Base-by-base conservation (phyloP, 2,113 vertebrate genomes). In the Ciconia stormi region DNA sequence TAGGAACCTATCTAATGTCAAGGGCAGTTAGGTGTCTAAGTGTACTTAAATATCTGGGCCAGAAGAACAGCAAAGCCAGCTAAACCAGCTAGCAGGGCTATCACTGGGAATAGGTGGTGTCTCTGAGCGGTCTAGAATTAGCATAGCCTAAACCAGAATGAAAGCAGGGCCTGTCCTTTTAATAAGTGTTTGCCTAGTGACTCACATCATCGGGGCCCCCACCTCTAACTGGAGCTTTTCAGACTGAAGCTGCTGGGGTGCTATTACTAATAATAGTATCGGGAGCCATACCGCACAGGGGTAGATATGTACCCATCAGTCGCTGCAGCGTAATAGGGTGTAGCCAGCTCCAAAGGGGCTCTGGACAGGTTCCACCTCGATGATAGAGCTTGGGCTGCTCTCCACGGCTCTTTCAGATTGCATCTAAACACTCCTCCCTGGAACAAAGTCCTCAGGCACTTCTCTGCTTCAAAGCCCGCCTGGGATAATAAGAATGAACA, bases 371-470 rank as follows among this genome's bases (percentile, higher is more conserved):
- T 95, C 93, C 95, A 96, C 94, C 83, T 81, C 26, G 9, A 94
- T 94, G 96, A 96, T 96, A 94, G 93, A 88, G 92, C 82, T 73
- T 91, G 84, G 92, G 90, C 92, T 95, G 93, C 74, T 95, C 94
- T 97, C 81, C 94, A 91, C 3, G 0, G 58, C 82, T 87, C 84
- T 96, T 95, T 95, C 93, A 95, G 94, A 95, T 97, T 96, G 81
- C 89, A 97, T 97, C 96, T 97, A 93, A 92, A 94, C 85, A 90
- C 94, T 95, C 95, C 95, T 97, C 94, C 95, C 96, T 91, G 91
- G 95, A 97, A 97, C 97, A 96, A 97, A 97, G 95, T 96, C 96
- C 95, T 95, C 82, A 84, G 96, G 97, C 95, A 47, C 26, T 97
- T 94, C 71, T 87, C 78, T 58, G 78, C 94, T 96, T 97, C 96